Evolutionary conservation across 2,113 vertebrate species (phyloP), one percentile per base, ranked within the genome.

Genomic region (Odontophorus gujanensis): DNA sequence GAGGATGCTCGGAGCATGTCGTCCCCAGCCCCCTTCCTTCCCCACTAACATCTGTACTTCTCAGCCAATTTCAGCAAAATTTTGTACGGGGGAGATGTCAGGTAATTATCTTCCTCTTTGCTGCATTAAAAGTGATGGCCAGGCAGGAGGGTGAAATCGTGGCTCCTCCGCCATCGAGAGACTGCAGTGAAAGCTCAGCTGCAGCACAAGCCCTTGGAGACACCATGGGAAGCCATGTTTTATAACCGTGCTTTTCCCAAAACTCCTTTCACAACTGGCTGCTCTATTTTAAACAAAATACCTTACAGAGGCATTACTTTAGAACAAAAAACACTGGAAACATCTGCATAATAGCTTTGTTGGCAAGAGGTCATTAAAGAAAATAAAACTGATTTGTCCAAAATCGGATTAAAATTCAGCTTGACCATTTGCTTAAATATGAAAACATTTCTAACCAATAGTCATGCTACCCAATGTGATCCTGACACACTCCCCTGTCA

Each of bases 81-180:
- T 1, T 1, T 0, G 6, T 4, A 1, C 2, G 15, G 7, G 36
- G 1, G 84, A 38, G 36, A 1, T 3, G 13, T 6, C 71, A 9
- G 87, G 58, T 2, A 47, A 16, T 24, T 17, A 14, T 2, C 11
- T 3, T 48, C 30, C 43, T n/a, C 42, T 25, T 2, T 5, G 26
- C 72, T 43, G 36, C 32, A 0, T 2, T 61, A 18, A 9, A 34
- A 68, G 47, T 0, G 13, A 47, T 4, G 62, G 28, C 48, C 48
- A 2, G 26, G 71, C 53, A 53, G 92, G 25, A 90, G 30, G 24
- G 28, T 0, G 1, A 22, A 9, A 57, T 43, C 58, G 30, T 55
- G 32, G 63, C 45, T 94, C 45, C 58, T 73, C 51, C 15, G 0
- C 40, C 3, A 8, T 5, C 18, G 75, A 32, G 8, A 34, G 53